Percentiles rank a stretch among this genome's conserved stretches.
Evolutionary conservation across 1,140 invertebrate species (phyloP).

Genomic region (Zaprionus nigranus): DNA sequence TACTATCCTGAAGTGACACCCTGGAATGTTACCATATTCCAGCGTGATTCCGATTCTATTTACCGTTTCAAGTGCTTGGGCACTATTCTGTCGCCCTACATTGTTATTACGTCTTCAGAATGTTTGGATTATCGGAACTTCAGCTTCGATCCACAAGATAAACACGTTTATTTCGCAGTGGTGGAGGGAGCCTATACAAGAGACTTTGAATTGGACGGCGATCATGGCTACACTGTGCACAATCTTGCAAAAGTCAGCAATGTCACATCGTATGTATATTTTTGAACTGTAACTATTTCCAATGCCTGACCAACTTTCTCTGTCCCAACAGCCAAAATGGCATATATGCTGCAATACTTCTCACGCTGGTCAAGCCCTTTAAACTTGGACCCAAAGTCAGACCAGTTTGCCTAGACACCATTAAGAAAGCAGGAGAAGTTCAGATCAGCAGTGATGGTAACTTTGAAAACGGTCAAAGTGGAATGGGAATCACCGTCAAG

Average conservation of each 20-base stretch:
- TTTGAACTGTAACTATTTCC: neutral
- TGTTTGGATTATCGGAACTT: neutral
- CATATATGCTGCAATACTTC: neutral
- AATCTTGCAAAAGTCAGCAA: neutral
- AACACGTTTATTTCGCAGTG: neutral
- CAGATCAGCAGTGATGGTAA: neutral
- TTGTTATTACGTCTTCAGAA: neutral
- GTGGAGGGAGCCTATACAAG: conserved; percentile 1
- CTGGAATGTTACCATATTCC: conserved; percentile 50
- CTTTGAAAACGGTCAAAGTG: neutral
- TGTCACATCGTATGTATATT: neutral
- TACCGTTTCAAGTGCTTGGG: conserved; percentile 52
- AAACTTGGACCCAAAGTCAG: neutral
- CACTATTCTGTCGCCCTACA: neutral
- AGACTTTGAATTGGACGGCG: neutral
- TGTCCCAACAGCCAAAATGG: neutral
- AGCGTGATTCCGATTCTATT: neutral
- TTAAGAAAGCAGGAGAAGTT: neutral
- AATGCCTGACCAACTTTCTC: neutral
- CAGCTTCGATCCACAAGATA: neutral
- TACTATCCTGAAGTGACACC: conserved; percentile 7
- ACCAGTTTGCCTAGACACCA: neutral
- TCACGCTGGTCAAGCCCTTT: neutral
- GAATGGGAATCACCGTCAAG: neutral
- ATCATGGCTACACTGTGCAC: conserved; percentile 13